Base-by-base conservation (phyloP, 1,140 invertebrate species). In the Zaprionus vittiger region DNA sequence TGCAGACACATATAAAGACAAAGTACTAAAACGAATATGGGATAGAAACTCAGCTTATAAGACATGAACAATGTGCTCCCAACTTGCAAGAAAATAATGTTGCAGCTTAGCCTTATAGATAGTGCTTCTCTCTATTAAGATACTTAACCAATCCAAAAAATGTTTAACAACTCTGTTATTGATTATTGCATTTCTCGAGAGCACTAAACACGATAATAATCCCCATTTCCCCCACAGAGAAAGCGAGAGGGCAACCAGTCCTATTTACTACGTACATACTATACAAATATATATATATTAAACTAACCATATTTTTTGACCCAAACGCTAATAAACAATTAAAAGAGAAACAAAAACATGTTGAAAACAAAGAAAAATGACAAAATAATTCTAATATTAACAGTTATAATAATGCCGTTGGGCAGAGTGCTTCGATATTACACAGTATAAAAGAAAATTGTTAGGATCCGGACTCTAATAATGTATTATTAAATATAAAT, bases 401-500 rank as follows among this genome's bases (percentile, higher is more conserved):
- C 63, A 72, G 49, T 60, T 68, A 68, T 74, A 72, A 37, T 66
- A 72, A 49, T 67, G 70, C 63, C 56, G 26, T 44, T 73, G 70
- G 70, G 47, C 41, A 71, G 84, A 83, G 83, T 89, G 83, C 83
- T 86, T 86, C 83, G 84, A 89, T 86, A 86, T 80, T 86, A 86
- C 67, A 70, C 83, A 82, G 80, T 83, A 86, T 87, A 80, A 82
- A 82, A 38, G 41, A 62, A 78, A 80, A 73, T 68, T 83, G 83
- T 86, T 89, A 89, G 83, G 81, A 83, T 70, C 80, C 75, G 77
- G 56, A 87, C 80, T 86, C 67, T 86, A 86, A 83, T 86, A 78
- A 83, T 89, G 83, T 86, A 86, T 86, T 86, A 86, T 89, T 86
- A 83, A 86, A 86, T 89, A 89, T 86, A 86, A 87, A 86, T 86